A percentile compares a stretch with the other conserved stretches of the same genome.
Conservation (phyloP, 2,888 invertebrate genomes). For the Boloria euphrosyne region DNA sequence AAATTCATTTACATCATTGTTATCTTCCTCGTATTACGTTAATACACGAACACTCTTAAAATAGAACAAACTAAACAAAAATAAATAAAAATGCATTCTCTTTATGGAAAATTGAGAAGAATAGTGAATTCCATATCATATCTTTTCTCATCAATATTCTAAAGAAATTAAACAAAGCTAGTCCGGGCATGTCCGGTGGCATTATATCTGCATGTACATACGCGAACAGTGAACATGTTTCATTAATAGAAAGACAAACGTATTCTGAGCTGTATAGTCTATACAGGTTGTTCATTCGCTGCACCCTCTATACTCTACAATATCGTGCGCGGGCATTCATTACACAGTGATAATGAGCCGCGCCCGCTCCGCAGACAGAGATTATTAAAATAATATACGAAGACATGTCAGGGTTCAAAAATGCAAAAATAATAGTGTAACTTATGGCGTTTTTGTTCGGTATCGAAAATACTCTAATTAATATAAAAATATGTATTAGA, state of each 20-base stretch:
- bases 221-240: constrained; percentile 2
- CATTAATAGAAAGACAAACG: constrained; percentile 20
- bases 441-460: not conserved
- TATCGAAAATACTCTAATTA: too few species aligned
- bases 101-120: constrained; percentile 8
- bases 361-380: constrained; percentile 49
- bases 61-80: constrained; percentile 9
- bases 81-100: constrained; percentile 1
- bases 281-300: constrained; percentile 39
- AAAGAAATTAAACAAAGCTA: constrained; percentile 17
- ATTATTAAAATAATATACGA: constrained; percentile 31
- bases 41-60: not conserved
- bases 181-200: constrained; percentile 21
- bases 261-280: constrained; percentile 35
- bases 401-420: constrained; percentile 15
- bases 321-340: constrained; percentile 69
- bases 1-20: too few species aligned
- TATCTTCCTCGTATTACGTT: not conserved
- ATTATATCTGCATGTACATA: constrained; percentile 13
- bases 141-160: constrained; percentile 15
- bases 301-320: constrained; percentile 38
- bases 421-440: not conserved
- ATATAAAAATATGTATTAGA: too few species aligned
- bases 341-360: constrained; percentile 64
- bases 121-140: not conserved